Conservation (phyloP, 1,140 invertebrate genomes). For the Steinernema khuongi region DNA sequence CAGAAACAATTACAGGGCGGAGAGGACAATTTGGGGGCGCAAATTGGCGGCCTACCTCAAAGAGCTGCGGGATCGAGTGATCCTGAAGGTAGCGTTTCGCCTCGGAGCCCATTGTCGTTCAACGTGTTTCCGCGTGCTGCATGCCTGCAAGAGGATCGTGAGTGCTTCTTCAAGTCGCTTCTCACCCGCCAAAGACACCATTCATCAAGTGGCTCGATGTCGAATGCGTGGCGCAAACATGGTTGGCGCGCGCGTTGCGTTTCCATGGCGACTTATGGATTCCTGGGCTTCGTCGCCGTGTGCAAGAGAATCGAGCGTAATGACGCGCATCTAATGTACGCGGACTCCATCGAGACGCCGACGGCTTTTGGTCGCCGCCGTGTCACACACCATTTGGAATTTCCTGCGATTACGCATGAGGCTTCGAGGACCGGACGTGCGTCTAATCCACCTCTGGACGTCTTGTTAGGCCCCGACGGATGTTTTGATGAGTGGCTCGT, state of each 20-base stretch:
- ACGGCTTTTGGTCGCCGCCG: background rate
- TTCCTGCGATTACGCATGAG: background rate
- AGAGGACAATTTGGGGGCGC: slow-evolving; percentile 18
- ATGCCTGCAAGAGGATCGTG: too few relatives aligned
- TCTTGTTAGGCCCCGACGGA: too few relatives aligned
- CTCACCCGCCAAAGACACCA: background rate
- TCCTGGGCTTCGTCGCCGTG: background rate
- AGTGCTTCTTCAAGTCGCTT: too few relatives aligned
- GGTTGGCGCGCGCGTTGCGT: background rate
- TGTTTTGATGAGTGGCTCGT: too few relatives aligned
- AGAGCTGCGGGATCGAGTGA: slow-evolving; percentile 56
- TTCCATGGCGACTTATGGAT: background rate
- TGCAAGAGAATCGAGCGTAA: background rate
- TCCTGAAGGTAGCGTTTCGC: slow-evolving; percentile 55
- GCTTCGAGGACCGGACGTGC: too few relatives aligned
- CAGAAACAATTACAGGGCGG: slow-evolving; percentile 5
- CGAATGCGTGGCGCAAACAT: background rate
- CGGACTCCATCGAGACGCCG: too few relatives aligned
- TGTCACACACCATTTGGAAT: background rate
- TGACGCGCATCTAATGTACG: background rate
- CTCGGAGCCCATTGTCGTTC: slow-evolving; percentile 47
- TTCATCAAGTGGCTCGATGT: background rate
- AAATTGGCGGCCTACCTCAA: slow-evolving; percentile 46
- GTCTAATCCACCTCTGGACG: too few relatives aligned
- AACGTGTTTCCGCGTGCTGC: background rate